Evolutionary conservation across 2,888 invertebrate genomes (phyloP).

Genomic region (Steinernema carpocapsae): DNA sequence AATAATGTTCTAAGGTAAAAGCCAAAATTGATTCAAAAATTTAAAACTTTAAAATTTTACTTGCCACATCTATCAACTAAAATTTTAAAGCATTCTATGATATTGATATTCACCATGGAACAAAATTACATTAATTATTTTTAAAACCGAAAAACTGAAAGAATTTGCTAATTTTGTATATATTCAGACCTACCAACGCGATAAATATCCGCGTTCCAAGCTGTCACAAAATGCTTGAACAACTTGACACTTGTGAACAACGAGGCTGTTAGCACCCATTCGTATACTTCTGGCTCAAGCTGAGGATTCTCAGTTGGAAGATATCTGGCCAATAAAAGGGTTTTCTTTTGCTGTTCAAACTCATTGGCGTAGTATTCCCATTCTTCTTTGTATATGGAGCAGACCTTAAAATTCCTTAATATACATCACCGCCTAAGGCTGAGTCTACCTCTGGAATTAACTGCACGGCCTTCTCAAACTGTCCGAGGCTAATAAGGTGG

Average conservation of each 20-base stretch:
- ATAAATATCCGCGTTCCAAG: conserved; percentile 65
- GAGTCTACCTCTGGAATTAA: conserved; percentile 47
- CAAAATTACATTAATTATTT: no score
- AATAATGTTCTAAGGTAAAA: no score
- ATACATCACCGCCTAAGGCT: background rate
- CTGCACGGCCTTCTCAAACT: conserved; percentile 48
- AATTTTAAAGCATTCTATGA: background rate
- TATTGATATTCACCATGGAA: no score
- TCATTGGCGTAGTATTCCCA: conserved; percentile 66
- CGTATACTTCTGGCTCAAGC: conserved; percentile 66
- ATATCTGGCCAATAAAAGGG: conserved; percentile 48
- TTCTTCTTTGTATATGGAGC: conserved; percentile 57
- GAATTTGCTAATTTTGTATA: no score
- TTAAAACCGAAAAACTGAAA: background rate
- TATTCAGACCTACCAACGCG: conserved; percentile 49
- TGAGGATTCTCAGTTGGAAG: conserved; percentile 62
- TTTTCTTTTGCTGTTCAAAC: conserved; percentile 54
- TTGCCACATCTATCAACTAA: no score
- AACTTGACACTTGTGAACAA: conserved; percentile 43
- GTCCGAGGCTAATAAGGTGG: conserved; percentile 47
- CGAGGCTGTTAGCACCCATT: conserved; percentile 49
- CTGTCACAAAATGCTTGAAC: conserved; percentile 56
- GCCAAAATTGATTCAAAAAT: no score
- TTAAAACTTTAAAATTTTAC: no score
- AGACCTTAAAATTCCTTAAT: conserved; percentile 43